Percentiles rank a stretch among this genome's conserved stretches.
Evolutionary conservation across 1,140 invertebrate species (phyloP).

Genomic region (Drosophila kepulauana): DNA sequence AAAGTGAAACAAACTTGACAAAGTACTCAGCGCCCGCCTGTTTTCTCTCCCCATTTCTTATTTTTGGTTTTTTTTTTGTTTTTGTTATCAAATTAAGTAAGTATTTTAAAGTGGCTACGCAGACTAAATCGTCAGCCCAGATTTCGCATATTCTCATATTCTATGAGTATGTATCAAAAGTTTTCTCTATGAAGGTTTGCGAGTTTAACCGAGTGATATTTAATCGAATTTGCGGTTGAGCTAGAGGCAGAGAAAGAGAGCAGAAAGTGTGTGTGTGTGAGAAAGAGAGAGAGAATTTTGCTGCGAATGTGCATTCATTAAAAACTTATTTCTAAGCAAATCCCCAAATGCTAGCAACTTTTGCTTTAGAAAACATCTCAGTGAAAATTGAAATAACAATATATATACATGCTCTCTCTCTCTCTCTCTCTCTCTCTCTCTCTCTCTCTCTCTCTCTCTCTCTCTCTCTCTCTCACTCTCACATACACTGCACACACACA

Average conservation of each 20-base stretch:
- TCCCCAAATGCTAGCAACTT: not conserved
- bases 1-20: slow-evolving; percentile 47
- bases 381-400: slow-evolving; percentile 1
- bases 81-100: slow-evolving; percentile 47
- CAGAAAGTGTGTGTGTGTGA: not conserved
- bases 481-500: no score
- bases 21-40: slow-evolving; percentile 30
- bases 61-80: no score
- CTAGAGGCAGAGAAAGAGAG: not conserved
- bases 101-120: slow-evolving; percentile 29
- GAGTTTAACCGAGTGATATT: slow-evolving; percentile 25
- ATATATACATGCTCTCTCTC: not conserved
- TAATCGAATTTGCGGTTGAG: slow-evolving; percentile 23
- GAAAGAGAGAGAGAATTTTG: slow-evolving; percentile 1
- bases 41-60: not conserved
- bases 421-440: not conserved
- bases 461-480: no score
- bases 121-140: not conserved
- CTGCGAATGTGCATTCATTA: slow-evolving; percentile 3
- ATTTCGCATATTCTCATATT: not conserved
- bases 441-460: not conserved
- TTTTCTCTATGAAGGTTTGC: slow-evolving; percentile 18
- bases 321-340: not conserved
- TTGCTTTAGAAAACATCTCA: not conserved
- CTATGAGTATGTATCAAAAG: slow-evolving; percentile 10